Evolutionary conservation across 2,888 invertebrate genomes (phyloP).

Genomic region (Nudaria mundana): DNA sequence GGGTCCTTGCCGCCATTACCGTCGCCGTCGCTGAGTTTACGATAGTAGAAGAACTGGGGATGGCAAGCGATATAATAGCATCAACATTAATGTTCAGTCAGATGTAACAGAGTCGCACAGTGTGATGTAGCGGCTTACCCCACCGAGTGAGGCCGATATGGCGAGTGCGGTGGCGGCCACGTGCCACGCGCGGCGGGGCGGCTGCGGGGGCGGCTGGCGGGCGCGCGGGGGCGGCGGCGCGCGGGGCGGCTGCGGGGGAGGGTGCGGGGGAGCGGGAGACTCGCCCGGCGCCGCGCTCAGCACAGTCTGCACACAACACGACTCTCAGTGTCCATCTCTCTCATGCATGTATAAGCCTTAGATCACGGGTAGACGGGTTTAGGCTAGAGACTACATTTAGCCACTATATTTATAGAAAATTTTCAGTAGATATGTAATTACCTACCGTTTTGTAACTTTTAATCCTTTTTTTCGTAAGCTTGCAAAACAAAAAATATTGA

Average conservation of each 20-base stretch:
- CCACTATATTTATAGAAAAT: too few species aligned
- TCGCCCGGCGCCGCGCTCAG: slow-evolving; percentile 22
- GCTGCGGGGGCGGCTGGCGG: slow-evolving; percentile 38
- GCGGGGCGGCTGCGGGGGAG: slow-evolving; percentile 31
- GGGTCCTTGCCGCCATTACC: slow-evolving; percentile 23
- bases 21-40: slow-evolving; percentile 39
- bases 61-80: neutral
- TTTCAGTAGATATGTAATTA: slow-evolving; percentile 4
- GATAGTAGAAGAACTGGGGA: slow-evolving; percentile 55
- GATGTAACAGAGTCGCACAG: too few species aligned
- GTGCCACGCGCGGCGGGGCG: slow-evolving; percentile 45
- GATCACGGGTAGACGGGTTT: too few species aligned
- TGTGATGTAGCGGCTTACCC: slow-evolving; percentile 37
- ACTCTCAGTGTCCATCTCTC: neutral
- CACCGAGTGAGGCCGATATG: slow-evolving; percentile 61
- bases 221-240: slow-evolving; percentile 19
- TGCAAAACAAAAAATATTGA: slow-evolving; percentile 38
- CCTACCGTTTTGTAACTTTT: slow-evolving; percentile 62
- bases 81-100: neutral
- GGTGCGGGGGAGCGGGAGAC: neutral
- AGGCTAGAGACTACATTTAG: too few species aligned
- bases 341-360: too few species aligned
- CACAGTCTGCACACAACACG: slow-evolving; percentile 36
- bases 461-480: slow-evolving; percentile 61
- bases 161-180: slow-evolving; percentile 59